Evolutionary conservation across 2,113 vertebrate genomes (phyloP).

Genomic region (Megaceryle torquata): DNA sequence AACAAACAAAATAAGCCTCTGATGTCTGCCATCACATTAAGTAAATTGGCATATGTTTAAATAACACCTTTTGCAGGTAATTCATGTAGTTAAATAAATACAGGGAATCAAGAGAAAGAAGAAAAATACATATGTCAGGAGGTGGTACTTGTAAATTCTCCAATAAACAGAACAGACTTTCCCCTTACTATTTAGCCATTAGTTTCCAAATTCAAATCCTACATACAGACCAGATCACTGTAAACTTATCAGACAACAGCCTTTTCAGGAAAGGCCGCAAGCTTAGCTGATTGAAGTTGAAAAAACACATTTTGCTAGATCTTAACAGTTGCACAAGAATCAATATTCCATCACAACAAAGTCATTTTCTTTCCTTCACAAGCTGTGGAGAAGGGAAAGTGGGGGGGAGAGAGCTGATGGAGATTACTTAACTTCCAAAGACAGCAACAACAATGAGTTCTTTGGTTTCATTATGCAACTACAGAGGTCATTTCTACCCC

Average conservation of each 20-base stretch:
- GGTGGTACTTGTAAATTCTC: constrained; percentile 4
- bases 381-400: background rate
- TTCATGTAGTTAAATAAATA: background rate
- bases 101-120: background rate
- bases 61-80: background rate
- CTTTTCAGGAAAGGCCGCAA: constrained; percentile 29
- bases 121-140: background rate
- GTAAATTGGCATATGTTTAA: background rate
- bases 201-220: background rate
- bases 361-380: background rate
- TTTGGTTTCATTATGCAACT: background rate
- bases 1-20: background rate
- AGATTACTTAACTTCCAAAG: background rate
- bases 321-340: background rate
- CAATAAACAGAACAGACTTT: constrained; percentile 29
- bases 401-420: background rate
- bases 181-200: constrained; percentile 11
- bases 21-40: background rate
- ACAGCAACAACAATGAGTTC: background rate
- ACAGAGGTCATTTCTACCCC: background rate
- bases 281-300: background rate
- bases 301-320: background rate
- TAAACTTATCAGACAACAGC: constrained; percentile 20
- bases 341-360: background rate
- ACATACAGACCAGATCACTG: background rate